Evolutionary conservation across 2,888 invertebrate genomes (phyloP).

Genomic region (Pollenia amentaria): DNA sequence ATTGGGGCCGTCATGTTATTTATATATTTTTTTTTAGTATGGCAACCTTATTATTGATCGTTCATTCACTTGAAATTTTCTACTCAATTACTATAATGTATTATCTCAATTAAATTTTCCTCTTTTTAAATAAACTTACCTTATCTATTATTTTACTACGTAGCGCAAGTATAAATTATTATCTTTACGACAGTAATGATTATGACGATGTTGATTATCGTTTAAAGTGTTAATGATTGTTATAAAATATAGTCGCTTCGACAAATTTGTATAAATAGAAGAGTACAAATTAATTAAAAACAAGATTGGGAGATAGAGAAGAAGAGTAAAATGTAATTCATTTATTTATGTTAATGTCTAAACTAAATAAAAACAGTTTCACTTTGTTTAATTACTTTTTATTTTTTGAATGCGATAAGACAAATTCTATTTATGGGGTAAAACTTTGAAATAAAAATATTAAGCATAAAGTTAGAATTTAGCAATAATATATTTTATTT

Average conservation of each 20-base stretch:
- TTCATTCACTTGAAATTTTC: slow-evolving; percentile 27
- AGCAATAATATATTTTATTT: too few relatives aligned
- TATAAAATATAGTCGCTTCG: not conserved
- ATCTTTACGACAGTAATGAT: not conserved
- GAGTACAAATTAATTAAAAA: not conserved
- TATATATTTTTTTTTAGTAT: not conserved
- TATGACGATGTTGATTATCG: not conserved
- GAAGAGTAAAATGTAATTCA: too few relatives aligned
- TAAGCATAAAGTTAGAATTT: too few relatives aligned
- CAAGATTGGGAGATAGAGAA: too few relatives aligned
- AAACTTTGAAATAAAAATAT: not conserved
- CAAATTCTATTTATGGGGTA: not conserved
- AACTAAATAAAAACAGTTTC: slow-evolving; percentile 7
- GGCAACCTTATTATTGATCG: not conserved
- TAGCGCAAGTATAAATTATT: slow-evolving; percentile 10
- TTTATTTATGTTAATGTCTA: not conserved
- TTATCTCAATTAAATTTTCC: not conserved
- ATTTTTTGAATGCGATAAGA: not conserved
- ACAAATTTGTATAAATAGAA: not conserved
- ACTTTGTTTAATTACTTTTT: not conserved
- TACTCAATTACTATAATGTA: not conserved
- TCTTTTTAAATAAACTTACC: not conserved
- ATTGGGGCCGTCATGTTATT: too few relatives aligned
- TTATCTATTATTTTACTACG: slow-evolving; percentile 16
- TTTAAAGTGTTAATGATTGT: not conserved